Evolutionary conservation across 2,113 vertebrate species (phyloP).

Genomic region (Melanerpes formicivorus): DNA sequence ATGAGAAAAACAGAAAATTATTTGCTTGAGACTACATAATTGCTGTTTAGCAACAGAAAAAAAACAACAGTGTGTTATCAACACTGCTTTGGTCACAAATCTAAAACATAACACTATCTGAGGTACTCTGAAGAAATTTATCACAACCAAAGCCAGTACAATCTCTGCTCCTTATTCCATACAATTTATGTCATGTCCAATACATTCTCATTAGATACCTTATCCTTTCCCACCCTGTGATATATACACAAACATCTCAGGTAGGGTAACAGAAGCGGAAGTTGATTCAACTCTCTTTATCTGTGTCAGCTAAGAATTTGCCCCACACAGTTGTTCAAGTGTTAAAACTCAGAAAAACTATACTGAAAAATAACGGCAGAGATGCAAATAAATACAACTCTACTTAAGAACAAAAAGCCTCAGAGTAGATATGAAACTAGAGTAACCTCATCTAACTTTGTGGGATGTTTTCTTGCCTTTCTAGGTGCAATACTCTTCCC

Average conservation of each 20-base stretch:
- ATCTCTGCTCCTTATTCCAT: no score
- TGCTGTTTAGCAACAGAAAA: background rate
- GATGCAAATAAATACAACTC: background rate
- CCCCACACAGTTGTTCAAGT: background rate
- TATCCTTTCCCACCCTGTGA: background rate
- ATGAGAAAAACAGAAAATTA: background rate
- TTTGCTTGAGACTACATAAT: background rate
- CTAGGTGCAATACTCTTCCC: background rate
- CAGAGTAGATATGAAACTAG: background rate
- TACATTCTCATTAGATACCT: background rate
- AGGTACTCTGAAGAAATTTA: background rate
- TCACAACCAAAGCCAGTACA: background rate
- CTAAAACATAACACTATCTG: background rate
- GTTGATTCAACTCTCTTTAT: background rate
- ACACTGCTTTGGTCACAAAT: background rate
- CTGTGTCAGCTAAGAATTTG: background rate
- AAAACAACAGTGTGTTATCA: background rate
- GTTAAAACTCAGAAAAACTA: background rate
- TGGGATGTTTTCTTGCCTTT: background rate
- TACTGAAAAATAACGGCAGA: background rate
- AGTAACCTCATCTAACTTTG: background rate
- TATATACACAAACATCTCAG: background rate
- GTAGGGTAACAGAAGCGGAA: background rate
- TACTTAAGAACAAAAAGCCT: background rate
- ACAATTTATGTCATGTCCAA: fast-evolving